Conservation (phyloP, 2,888 invertebrate genomes). For the Chirona hameri region DNA sequence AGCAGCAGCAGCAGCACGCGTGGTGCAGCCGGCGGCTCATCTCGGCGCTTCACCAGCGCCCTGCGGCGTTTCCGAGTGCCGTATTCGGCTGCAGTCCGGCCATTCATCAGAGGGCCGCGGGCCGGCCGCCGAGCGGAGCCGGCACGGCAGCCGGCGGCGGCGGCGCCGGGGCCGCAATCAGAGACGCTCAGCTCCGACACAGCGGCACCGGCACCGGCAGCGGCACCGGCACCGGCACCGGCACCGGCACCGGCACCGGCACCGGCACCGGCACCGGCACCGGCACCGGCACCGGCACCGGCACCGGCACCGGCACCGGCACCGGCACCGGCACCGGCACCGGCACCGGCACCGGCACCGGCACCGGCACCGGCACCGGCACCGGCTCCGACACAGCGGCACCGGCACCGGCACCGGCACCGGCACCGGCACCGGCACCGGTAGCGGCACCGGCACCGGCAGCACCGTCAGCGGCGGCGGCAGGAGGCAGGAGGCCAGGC, state of each 20-base stretch:
- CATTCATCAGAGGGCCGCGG: conserved; percentile 8
- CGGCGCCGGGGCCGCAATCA: not conserved
- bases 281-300: not conserved
- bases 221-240: too few species aligned
- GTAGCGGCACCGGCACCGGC: not conserved
- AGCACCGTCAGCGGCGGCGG: not conserved
- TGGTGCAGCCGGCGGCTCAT: not conserved
- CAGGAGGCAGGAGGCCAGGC: too few species aligned
- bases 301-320: not conserved
- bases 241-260: not conserved
- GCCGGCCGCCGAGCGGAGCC: not conserved
- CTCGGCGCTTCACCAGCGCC: not conserved
- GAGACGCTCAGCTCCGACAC: not conserved
- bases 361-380: not conserved
- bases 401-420: too few species aligned
- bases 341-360: not conserved
- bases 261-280: not conserved
- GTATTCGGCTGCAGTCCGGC: conserved; percentile 2
- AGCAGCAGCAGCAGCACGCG: not conserved
- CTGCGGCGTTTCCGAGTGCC: conserved; percentile 1
- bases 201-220: too few species aligned
- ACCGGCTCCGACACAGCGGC: not conserved
- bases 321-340: not conserved
- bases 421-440: too few species aligned
- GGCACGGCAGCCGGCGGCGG: not conserved